These are phyloP conservation scores for Notarius lentiginosus DNA, from an alignment of 2,113 vertebrate genomes.

Conservation along the genomic window DNA sequence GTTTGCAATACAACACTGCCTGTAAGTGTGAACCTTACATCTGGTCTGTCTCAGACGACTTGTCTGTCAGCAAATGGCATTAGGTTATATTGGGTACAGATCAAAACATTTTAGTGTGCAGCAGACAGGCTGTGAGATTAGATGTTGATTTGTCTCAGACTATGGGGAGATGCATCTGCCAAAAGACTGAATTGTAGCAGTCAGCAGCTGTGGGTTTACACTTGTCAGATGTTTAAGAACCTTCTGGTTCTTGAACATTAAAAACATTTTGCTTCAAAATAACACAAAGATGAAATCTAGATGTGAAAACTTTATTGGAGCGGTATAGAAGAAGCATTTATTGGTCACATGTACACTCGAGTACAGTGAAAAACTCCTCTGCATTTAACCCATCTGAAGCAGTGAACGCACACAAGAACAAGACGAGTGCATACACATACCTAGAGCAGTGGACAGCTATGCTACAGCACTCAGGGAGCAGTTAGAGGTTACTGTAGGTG, in stretches of 20 bases:
- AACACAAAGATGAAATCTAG: background rate
- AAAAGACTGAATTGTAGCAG: background rate
- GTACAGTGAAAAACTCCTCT: too few relatives aligned
- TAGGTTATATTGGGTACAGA: background rate
- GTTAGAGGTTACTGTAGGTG: too few relatives aligned
- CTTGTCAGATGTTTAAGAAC: background rate
- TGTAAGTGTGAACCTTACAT: background rate
- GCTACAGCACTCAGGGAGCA: too few relatives aligned
- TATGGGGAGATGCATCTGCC: background rate
- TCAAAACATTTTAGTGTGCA: background rate
- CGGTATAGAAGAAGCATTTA: background rate
- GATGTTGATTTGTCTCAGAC: constrained; percentile 1
- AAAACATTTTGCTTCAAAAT: background rate
- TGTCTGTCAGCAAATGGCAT: background rate
- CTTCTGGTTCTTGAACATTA: background rate
- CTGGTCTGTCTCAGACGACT: background rate
- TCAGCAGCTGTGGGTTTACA: background rate
- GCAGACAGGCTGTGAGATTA: background rate
- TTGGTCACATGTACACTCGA: too few relatives aligned
- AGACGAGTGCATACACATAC: too few relatives aligned
- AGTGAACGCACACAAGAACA: too few relatives aligned
- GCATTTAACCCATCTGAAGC: too few relatives aligned
- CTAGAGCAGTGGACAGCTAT: too few relatives aligned
- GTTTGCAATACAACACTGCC: background rate
- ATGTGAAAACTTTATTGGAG: background rate